These are phyloP conservation scores for Crenuchus spilurus DNA, from an alignment of 2,797 vertebrate species.

Conservation along the genomic window DNA sequence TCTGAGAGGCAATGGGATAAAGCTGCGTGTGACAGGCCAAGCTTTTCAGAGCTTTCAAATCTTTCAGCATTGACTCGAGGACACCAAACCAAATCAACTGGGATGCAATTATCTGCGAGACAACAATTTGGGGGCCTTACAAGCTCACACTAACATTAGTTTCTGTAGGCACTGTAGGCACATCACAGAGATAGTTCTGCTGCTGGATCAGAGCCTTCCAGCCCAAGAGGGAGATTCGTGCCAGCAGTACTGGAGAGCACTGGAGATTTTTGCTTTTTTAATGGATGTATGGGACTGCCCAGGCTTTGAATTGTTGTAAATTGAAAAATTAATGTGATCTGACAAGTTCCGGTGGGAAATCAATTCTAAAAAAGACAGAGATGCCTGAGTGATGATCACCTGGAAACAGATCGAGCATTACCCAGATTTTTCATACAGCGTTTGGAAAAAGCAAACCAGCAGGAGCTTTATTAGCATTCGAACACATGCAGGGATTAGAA, in stretches of 20 bases:
- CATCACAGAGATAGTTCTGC: not conserved
- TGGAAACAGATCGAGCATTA: not conserved
- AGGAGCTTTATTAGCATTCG: not conserved
- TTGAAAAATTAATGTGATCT: not conserved
- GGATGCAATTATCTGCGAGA: constrained; percentile 13
- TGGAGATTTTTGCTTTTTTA: not conserved
- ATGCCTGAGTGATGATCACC: not conserved
- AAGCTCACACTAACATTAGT: not conserved
- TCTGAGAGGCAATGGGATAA: not conserved
- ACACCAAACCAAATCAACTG: not conserved
- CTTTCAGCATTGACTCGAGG: not conserved
- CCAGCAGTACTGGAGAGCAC: not conserved
- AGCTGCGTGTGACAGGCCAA: not conserved
- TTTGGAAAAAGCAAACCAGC: not conserved
- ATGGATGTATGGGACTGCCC: not conserved
- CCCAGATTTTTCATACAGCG: not conserved
- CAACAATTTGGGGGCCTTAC: not conserved
- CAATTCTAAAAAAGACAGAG: not conserved
- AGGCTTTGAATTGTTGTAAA: constrained; percentile 1
- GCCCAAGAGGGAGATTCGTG: not conserved
- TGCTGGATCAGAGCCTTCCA: not conserved
- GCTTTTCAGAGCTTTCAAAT: constrained; percentile 2
- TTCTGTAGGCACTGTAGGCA: not conserved
- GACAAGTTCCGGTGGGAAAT: not conserved
- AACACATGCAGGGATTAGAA: not conserved